Evolutionary conservation across 2,797 vertebrate genomes (phyloP).

Genomic region (Anabacerthia variegaticeps): DNA sequence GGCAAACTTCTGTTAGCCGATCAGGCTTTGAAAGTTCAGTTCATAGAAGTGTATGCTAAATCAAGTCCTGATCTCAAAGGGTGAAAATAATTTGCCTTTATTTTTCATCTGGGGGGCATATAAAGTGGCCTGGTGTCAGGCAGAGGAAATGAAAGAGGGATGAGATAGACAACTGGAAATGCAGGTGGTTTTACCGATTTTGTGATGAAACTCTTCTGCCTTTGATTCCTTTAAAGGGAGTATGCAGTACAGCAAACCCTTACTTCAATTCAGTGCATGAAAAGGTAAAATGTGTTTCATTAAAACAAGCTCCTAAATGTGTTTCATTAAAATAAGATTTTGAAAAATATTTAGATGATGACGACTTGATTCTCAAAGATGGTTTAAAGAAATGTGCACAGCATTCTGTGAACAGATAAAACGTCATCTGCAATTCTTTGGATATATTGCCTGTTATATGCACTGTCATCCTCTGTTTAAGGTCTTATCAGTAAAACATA

Average conservation of each 20-base stretch:
- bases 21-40: not conserved
- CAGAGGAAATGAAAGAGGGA: conserved; percentile 74
- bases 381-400: not conserved
- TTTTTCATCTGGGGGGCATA: conserved; percentile 47
- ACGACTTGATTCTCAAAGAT: conserved; percentile 7
- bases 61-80: conserved; percentile 3
- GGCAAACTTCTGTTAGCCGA: not conserved
- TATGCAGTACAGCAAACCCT: not conserved
- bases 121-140: conserved; percentile 48
- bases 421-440: conserved; percentile 26
- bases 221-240: conserved; percentile 28
- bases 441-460: not conserved
- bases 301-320: conserved; percentile 72
- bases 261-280: conserved; percentile 48
- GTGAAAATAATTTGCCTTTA: not conserved
- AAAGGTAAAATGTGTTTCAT: conserved; percentile 76
- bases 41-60: not conserved
- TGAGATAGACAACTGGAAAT: conserved; percentile 55
- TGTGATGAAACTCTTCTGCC: conserved; percentile 18
- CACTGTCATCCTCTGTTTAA: conserved; percentile 6
- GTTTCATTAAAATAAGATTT: conserved; percentile 79
- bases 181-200: conserved; percentile 60
- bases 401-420: conserved; percentile 36
- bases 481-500: not conserved
- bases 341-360: conserved; percentile 56